Conservation (phyloP, 2,113 vertebrate species). For the Ceyx melanurus region DNA sequence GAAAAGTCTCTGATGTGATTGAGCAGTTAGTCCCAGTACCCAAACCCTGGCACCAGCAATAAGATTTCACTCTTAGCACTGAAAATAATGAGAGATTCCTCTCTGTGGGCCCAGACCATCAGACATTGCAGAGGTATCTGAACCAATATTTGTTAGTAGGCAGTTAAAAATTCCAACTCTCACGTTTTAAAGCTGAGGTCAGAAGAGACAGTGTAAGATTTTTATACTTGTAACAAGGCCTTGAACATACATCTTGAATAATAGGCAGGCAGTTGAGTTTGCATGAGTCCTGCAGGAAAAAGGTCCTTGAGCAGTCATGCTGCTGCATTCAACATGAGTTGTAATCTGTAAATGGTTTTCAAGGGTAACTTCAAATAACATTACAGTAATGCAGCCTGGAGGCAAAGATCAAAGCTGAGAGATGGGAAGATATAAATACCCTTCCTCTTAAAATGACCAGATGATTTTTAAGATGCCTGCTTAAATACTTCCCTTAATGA, state of each 20-base stretch:
- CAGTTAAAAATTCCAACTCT: not conserved
- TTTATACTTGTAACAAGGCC: not conserved
- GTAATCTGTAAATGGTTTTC: constrained; percentile 66
- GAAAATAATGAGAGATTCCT: not conserved
- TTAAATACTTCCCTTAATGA: constrained; percentile 56
- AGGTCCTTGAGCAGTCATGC: constrained; percentile 49
- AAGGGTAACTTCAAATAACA: constrained; percentile 64
- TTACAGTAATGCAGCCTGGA: constrained; percentile 44
- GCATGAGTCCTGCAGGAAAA: constrained; percentile 23
- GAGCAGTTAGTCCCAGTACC: not conserved
- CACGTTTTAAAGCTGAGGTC: constrained; percentile 15
- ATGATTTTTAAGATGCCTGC: constrained; percentile 39
- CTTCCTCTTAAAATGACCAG: constrained; percentile 41
- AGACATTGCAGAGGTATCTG: not conserved
- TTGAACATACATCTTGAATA: constrained; percentile 46
- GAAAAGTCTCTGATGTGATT: not conserved
- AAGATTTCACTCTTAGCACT: not conserved
- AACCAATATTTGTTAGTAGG: not conserved
- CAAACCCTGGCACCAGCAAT: not conserved
- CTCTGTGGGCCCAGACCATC: not conserved
- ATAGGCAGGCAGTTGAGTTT: constrained; percentile 21
- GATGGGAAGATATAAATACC: constrained; percentile 54
- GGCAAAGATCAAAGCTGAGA: constrained; percentile 50
- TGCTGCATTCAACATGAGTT: constrained; percentile 50
- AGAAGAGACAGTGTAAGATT: not conserved